Conservation (phyloP, 2,888 invertebrate genomes). For the Spodoptera exigua region DNA sequence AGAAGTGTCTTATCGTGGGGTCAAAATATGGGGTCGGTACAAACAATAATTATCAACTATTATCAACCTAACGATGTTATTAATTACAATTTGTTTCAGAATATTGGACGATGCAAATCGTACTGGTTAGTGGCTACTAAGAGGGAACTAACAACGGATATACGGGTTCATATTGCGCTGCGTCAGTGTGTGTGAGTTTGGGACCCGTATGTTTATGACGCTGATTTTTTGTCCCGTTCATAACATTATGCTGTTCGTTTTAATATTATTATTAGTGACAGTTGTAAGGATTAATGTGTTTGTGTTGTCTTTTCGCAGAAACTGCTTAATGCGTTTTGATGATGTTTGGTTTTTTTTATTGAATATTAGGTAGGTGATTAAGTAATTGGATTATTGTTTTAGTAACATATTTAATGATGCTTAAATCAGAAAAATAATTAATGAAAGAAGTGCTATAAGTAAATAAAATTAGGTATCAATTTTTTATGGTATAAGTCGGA, state of each 20-base stretch:
- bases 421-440: no score
- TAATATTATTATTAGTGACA: no score
- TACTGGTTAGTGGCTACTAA: conserved; percentile 18
- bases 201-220: conserved; percentile 49
- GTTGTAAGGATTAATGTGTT: neutral
- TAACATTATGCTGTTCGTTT: no score
- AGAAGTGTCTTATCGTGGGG: conserved; percentile 69
- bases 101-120: conserved; percentile 64
- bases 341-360: no score
- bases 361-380: no score
- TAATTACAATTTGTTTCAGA: conserved; percentile 71
- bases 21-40: conserved; percentile 78
- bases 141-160: conserved; percentile 55
- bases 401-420: no score
- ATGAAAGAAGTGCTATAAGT: no score
- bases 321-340: no score
- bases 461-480: no score
- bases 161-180: conserved; percentile 46
- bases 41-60: conserved; percentile 80
- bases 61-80: conserved; percentile 71
- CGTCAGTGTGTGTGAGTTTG: conserved; percentile 33
- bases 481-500: no score
- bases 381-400: no score
- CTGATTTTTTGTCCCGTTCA: conserved; percentile 26
- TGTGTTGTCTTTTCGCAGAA: neutral